Evolutionary conservation across 2,888 invertebrate species (phyloP).

Genomic region (Brachylomia viminalis): DNA sequence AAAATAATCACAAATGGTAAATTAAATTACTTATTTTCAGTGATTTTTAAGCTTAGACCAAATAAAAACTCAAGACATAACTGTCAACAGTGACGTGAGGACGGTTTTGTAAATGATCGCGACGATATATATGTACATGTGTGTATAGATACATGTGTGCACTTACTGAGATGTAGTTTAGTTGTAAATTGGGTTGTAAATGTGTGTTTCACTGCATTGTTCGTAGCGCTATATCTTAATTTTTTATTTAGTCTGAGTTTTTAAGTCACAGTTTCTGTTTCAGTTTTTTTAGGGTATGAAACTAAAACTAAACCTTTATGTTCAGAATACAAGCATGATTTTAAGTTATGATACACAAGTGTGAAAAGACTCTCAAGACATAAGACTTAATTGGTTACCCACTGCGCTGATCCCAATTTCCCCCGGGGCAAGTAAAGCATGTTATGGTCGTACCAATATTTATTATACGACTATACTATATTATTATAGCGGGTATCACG

Average conservation of each 20-base stretch:
- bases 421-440: conserved; percentile 54
- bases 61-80: too few relatives aligned
- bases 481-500: conserved; percentile 54
- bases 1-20: neutral
- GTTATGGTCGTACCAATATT: conserved; percentile 62
- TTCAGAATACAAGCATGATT: neutral
- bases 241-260: too few relatives aligned
- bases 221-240: too few relatives aligned
- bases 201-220: too few relatives aligned
- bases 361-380: conserved; percentile 12
- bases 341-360: neutral
- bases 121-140: too few relatives aligned
- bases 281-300: too few relatives aligned
- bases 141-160: too few relatives aligned
- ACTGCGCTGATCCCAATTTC: conserved; percentile 60
- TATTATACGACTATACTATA: conserved; percentile 58
- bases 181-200: too few relatives aligned
- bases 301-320: neutral
- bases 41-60: too few relatives aligned
- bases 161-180: too few relatives aligned
- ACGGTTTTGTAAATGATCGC: too few relatives aligned
- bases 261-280: neutral
- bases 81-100: too few relatives aligned
- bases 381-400: conserved; percentile 61
- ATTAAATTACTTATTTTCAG: neutral